Evolutionary conservation across 2,113 vertebrate genomes (phyloP), one percentile per base, ranked within the genome.

Genomic region (Nycticryphes semicollaris): DNA sequence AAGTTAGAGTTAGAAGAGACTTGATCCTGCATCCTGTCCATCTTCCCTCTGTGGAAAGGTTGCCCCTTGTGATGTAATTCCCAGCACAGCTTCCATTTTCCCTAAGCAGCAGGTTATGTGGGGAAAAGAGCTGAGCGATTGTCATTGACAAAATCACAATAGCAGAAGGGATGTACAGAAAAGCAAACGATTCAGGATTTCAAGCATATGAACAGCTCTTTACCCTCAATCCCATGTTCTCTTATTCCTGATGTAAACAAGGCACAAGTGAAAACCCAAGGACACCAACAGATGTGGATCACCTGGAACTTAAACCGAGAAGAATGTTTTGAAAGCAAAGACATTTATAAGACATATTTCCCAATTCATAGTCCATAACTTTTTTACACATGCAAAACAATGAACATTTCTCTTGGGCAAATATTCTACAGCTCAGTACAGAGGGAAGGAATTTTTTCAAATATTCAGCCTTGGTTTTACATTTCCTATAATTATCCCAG

Each of bases 401-500:
- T 33, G 73, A 92, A 66, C 41, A 87, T 92, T 94, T 91, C 67
- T 95, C 83, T 89, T 92, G 77, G 66, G 77, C 74, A 91, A 43
- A 77, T 91, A 39, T 76, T 87, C 77, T 78, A 85, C 37, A 89
- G 53, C 57, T 92, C 77, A 94, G 33, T 85, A 89, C 7, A 84
- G 45, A 73, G 22, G 81, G 48, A 72, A 87, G 50, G 27, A 72
- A 5, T 18, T 89, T 87, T 87, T 90, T 60, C 69, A 87, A 60
- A 89, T 89, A 82, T 82, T 96, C 77, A 93, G 31, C n/a, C 80
- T 91, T 6, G 1, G 45, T 81, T 93, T 93, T 93, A 69, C 69
- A 75, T 91, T 95, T 95, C 77, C n/a, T 92, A 54, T 87, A 82
- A 94, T 95, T 95, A 87, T 84, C 41, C 87, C 63, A 94, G 18